Conservation (phyloP, 2,113 vertebrate species). For the Syrrhaptes paradoxus region DNA sequence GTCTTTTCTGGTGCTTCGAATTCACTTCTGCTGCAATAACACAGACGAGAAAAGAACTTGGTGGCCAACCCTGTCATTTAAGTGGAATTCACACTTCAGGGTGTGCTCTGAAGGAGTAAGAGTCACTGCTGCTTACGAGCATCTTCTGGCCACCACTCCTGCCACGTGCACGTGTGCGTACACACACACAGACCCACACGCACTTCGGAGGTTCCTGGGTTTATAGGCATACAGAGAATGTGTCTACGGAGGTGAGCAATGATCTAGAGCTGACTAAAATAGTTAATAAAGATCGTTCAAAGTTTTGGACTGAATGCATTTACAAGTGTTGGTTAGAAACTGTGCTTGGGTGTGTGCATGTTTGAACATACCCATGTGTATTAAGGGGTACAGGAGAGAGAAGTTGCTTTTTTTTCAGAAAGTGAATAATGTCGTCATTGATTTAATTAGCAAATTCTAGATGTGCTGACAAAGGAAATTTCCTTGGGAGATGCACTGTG, state of each 20-base stretch:
- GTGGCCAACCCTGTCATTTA: background rate
- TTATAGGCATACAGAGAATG: background rate
- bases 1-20: background rate
- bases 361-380: background rate
- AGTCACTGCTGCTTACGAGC: background rate
- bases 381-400: background rate
- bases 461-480: constrained; percentile 84
- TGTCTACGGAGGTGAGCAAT: background rate
- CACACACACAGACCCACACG: background rate
- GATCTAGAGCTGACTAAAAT: background rate
- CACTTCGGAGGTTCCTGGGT: background rate
- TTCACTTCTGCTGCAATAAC: background rate
- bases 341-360: background rate
- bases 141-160: background rate
- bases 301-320: background rate
- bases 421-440: constrained; percentile 81
- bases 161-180: accelerated
- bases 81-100: background rate
- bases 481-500: constrained; percentile 78
- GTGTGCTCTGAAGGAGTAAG: background rate
- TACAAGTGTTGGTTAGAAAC: background rate
- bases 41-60: background rate
- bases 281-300: background rate
- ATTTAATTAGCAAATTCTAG: constrained; percentile 85
- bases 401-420: constrained; percentile 60